Evolutionary conservation across 2,888 invertebrate species (phyloP).

Genomic region (Stenchaetothrips biformis): DNA sequence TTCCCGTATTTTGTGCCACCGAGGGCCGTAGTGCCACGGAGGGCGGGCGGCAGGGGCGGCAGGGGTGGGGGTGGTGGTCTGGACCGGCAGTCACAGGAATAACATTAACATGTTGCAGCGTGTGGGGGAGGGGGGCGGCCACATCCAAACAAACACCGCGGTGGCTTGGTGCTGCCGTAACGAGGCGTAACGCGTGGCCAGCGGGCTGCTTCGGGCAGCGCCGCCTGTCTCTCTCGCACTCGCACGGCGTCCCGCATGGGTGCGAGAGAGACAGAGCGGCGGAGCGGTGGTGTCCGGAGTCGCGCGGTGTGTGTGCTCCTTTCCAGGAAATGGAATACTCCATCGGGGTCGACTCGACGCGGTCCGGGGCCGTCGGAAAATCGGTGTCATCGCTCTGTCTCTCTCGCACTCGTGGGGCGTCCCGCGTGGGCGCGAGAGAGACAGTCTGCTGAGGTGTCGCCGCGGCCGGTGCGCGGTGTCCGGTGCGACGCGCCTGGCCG

Average conservation of each 20-base stretch:
- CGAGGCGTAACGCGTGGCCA: neutral
- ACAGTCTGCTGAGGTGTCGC: neutral
- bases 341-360: too few relatives aligned
- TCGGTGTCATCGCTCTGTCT: neutral
- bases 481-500: neutral
- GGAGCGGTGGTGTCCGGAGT: too few relatives aligned
- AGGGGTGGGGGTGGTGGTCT: neutral
- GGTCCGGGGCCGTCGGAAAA: too few relatives aligned
- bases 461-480: neutral
- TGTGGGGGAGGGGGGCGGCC: neutral
- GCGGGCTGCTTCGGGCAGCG: too few relatives aligned
- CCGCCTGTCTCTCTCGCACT: too few relatives aligned
- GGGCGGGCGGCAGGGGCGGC: neutral
- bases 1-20: too few relatives aligned
- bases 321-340: too few relatives aligned
- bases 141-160: constrained; percentile 21
- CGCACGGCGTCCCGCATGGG: too few relatives aligned
- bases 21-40: neutral
- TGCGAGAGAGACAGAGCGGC: too few relatives aligned
- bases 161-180: neutral
- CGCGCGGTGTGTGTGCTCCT: too few relatives aligned
- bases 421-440: neutral
- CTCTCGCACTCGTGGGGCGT: neutral
- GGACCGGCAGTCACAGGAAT: constrained; percentile 20
- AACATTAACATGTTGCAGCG: constrained; percentile 23